Percentiles rank a stretch among this genome's conserved stretches.
Evolutionary conservation across 2,113 vertebrate species (phyloP).

Genomic region (Heterotis niloticus): DNA sequence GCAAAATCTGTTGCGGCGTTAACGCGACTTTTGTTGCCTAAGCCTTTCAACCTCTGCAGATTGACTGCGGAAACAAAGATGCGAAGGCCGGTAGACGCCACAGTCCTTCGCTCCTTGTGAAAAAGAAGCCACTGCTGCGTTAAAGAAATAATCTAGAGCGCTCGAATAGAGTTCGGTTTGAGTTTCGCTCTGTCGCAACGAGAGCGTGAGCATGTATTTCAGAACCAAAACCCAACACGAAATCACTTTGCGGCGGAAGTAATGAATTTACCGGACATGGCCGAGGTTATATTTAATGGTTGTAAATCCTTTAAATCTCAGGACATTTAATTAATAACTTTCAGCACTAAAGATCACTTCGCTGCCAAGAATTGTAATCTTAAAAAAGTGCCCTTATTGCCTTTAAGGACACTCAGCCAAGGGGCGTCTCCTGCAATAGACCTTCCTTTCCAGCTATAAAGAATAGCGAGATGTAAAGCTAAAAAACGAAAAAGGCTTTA

Average conservation of each 20-base stretch:
- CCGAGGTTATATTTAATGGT: background rate
- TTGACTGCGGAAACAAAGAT: constrained; percentile 2
- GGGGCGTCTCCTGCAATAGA: constrained; percentile 60
- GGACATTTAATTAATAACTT: constrained; percentile 23
- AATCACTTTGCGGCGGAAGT: background rate
- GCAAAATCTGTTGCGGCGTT: constrained; percentile 13
- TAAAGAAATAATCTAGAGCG: background rate
- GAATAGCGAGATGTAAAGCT: constrained; percentile 64
- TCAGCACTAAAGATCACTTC: constrained; percentile 11
- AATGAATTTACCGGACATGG: background rate
- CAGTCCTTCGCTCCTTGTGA: background rate
- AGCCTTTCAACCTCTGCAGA: background rate
- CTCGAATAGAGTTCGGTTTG: background rate
- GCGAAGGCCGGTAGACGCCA: background rate
- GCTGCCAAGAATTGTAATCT: constrained; percentile 52
- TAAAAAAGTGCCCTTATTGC: constrained; percentile 47
- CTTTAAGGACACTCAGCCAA: constrained; percentile 19
- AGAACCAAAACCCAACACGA: background rate
- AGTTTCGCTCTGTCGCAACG: no score
- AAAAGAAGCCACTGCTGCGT: background rate
- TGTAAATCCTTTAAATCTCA: constrained; percentile 19
- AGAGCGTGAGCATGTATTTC: no score
- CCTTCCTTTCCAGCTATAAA: constrained; percentile 68
- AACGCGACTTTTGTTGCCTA: background rate
- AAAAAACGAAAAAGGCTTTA: constrained; percentile 62